Percentiles rank a stretch among this genome's conserved stretches.
Evolutionary conservation across 2,888 invertebrate species (phyloP).

Genomic region (Reticulitermes lucifugus): DNA sequence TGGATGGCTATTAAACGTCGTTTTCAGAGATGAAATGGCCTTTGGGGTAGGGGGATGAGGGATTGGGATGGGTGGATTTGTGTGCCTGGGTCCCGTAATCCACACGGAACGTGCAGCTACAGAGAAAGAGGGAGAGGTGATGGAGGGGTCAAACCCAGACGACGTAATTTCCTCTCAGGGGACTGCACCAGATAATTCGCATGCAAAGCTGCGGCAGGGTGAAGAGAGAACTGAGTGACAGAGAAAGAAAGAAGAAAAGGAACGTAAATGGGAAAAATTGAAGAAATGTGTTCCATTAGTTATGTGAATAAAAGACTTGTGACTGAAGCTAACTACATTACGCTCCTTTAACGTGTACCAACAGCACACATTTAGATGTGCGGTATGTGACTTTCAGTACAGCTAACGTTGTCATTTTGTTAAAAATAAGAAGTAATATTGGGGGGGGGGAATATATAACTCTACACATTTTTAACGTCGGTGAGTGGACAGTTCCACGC

Average conservation of each 20-base stretch:
- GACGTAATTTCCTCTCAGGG: conserved; percentile 53
- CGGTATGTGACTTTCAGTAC: no score
- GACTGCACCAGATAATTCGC: conserved; percentile 50
- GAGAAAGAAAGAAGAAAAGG: background rate
- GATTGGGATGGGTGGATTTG: conserved; percentile 46
- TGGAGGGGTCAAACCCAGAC: conserved; percentile 50
- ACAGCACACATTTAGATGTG: no score
- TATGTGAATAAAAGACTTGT: background rate
- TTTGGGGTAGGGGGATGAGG: conserved; percentile 47
- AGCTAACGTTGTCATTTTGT: no score
- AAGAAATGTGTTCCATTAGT: conserved; percentile 4
- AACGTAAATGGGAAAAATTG: background rate
- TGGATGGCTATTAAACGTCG: conserved; percentile 54
- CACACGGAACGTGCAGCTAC: conserved; percentile 43
- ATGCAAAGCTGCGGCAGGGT: conserved; percentile 50
- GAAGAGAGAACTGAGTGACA: background rate
- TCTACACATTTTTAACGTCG: no score
- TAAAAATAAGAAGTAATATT: no score
- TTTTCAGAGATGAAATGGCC: conserved; percentile 54
- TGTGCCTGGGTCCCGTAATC: conserved; percentile 48
- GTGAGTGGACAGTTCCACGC: no score
- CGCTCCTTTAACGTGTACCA: no score
- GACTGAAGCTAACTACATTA: no score
- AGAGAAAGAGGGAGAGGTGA: conserved; percentile 33
- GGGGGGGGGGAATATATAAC: no score